Base-by-base conservation (phyloP, 2,888 invertebrate genomes). In the Dicranocentrus wangi region DNA sequence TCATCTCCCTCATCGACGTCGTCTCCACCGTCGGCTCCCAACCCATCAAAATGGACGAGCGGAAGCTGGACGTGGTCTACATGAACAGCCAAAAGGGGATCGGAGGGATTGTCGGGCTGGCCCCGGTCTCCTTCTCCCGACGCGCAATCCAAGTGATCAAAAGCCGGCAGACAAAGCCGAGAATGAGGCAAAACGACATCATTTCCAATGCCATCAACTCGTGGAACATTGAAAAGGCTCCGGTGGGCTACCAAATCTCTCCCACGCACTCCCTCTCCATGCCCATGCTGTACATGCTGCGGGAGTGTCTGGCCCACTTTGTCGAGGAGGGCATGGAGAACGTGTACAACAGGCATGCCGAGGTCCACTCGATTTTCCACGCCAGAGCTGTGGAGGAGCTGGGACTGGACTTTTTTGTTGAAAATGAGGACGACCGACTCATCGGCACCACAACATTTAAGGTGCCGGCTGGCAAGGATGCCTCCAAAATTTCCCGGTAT, bases 41-140 rank as follows among this genome's bases (percentile, higher is more conserved):
- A 0, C 92, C 93, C 21, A 90, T 95, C 86, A 90, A 90, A 77
- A 91, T 92, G 89, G 94, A 95, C 88, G 90, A 91, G 75, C 93
- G 93, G 92, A 91, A 91, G 75, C 90, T 95, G 55, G 94, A 95
- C 89, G 93, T 92, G 47, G 90, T 92, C 15, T 94, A 94, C 88
- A 92, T 93, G 2, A 94, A 93, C 5, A 92, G 93, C 7, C 94
- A 95, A 88, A 95, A 95, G 88, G 91, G 92, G 15, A 88, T 95
- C 17, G 92, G 93, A 65, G 93, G 92, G 0, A 93, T 94, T 0
- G 92, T 94, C n/a, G 94, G 94, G 13, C 89, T 93, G 27, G 91
- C 94, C 3, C 94, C 94, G 1, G 92, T 94, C 69, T 92, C 93
- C 10, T 94, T 94, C 87, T 92, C 92, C 86, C 89, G 91, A 17